A percentile compares a stretch with the other conserved stretches of the same genome.
Evolutionary conservation across 2,888 invertebrate species (phyloP).

Genomic region (Atherix ibis): DNA sequence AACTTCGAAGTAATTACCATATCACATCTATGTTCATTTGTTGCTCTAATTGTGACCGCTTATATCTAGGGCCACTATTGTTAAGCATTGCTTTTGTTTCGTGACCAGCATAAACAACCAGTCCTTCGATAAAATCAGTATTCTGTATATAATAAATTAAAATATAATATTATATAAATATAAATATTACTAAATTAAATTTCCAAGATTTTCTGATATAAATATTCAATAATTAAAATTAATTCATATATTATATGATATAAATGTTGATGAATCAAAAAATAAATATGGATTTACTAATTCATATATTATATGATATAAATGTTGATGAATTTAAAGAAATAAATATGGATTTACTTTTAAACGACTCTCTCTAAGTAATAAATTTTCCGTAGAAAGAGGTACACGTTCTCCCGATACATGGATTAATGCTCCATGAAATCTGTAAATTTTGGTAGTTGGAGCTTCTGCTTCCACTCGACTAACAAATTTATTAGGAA

Average conservation of each 20-base stretch:
- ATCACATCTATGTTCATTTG: conserved; percentile 92
- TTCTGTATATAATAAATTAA: conserved; percentile 40
- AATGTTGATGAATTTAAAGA: no score
- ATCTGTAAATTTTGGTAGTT: conserved; percentile 89
- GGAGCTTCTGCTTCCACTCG: conserved; percentile 85
- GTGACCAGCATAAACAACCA: conserved; percentile 92
- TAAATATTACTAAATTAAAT: background rate
- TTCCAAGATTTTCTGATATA: no score
- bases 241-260: no score
- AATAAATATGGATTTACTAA: no score
- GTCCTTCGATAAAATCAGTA: conserved; percentile 90
- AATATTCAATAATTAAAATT: no score
- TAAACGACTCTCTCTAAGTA: conserved; percentile 83
- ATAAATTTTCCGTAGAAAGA: conserved; percentile 74
- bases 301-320: no score
- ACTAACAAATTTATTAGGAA: conserved; percentile 66
- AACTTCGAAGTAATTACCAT: conserved; percentile 85
- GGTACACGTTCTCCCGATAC: conserved; percentile 63
- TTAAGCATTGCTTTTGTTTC: conserved; percentile 98
- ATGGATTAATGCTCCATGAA: conserved; percentile 77
- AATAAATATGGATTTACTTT: no score
- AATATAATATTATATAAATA: conserved; percentile 2
- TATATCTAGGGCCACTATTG: conserved; percentile 88
- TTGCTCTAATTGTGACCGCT: conserved; percentile 78
- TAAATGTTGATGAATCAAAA: no score